Evolutionary conservation across 2,113 vertebrate genomes (phyloP), one percentile per base, ranked within the genome.

Genomic region (Alligator mississippiensis): DNA sequence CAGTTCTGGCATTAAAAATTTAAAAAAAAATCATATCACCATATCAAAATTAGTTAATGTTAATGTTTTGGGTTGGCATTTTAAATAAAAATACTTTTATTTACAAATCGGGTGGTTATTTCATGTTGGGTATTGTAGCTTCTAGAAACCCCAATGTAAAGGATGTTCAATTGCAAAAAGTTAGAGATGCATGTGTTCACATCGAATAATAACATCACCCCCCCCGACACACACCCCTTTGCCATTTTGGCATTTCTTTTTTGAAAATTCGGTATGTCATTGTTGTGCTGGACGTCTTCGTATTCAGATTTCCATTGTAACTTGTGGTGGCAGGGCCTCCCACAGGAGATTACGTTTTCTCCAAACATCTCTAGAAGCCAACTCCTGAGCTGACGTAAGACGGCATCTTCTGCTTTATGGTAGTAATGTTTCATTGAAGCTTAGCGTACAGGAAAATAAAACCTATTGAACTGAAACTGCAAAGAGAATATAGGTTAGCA

Each of bases 391-490:
- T 60, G 82, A 47, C 80, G 11, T 24, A 60, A 3, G 6, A 9
- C 81, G 83, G 58, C 83, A 63, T 88, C 62, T 66, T 63, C 6
- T 78, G 57, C 59, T 9, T 27, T 15, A 6, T 77, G 34, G 4
- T 91, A 93, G 82, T 47, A 80, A 55, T 72, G 63, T 54, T 89
- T 79, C 22, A n/a, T 84, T 83, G 83, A 77, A 85, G 74, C 27
- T 63, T 77, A 63, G 54, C 27, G 75, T 57, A 57, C 54, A 18
- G 10, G 54, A 27, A 57, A 55, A 21, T 25, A 28, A n/a, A 58
- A 24, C 75, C 27, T n/a, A 17, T 54, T 27, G 28, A n/a, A 58
- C 8, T 57, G 75, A 77, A 77, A 58, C 75, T 18, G 18, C 54
- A 13, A 28, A 72, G n/a, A 92, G 58, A 84, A 85, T 87, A 89